Base-by-base conservation (phyloP, 2,113 vertebrate genomes). In the Hemibates koningsi region DNA sequence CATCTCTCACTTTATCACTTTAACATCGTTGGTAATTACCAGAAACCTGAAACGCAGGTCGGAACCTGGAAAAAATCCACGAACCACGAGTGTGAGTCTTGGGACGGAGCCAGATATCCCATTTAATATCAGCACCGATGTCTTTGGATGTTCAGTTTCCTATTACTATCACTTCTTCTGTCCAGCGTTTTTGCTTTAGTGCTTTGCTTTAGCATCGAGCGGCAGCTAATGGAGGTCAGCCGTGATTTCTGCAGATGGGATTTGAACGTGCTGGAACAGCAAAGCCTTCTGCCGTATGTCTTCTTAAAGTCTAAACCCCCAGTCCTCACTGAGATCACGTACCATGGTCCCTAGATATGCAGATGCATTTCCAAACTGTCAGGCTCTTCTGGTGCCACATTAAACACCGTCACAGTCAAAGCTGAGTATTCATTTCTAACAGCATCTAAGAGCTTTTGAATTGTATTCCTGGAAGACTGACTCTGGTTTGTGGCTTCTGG, bases 21-120 rank as follows among this genome's bases (percentile, higher is more conserved):
- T 54, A 90, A 53, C 45, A 21, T 85, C 73, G 59, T 21, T 79
- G 68, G 80, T 86, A 89, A 89, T 91, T 86, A 89, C 76, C n/a
- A 6, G 83, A 90, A 86, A 86, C 81, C 53, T 17, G 81, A 86
- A 80, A 86, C 61, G 79, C 38, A 71, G 91, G 83, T 56, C 56
- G 16, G 54, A 66, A 57, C 76, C 87, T 90, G 80, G 82, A 86
- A 81, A 90, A 81, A 61, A 41, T 82, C 83, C 85, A 91, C 66
- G 82, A 53, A 84, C 83, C 57, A 9, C 86, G 11, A 86, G 88
- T 80, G 79, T 90, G 61, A 89, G 57, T 43, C 34, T 54, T 92
- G 90, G 85, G 76, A 56, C 29, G 1, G 21, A 84, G 87, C 89
- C 90, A 90, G 81, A 29, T 14, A 50, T 85, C 82, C 87, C 90